These are phyloP conservation scores for Drosophila tanythrix DNA, from an alignment of 2,888 invertebrate genomes.

Conservation along the genomic window DNA sequence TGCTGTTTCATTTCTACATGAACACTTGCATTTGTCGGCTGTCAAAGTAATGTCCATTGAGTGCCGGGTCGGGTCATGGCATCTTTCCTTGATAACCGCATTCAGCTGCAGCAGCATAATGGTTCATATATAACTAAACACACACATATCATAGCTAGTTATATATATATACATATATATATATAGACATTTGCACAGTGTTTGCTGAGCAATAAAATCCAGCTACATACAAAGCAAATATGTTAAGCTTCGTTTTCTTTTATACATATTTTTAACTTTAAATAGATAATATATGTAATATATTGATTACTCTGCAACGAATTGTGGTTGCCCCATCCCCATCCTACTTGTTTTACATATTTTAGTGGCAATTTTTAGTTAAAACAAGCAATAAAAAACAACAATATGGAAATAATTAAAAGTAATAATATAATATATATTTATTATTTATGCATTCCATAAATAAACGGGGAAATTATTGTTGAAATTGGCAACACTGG, in stretches of 20 bases:
- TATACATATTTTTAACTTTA: neutral
- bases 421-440: too few relatives aligned
- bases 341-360: neutral
- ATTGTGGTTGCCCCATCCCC: neutral
- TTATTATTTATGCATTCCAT: too few relatives aligned
- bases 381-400: neutral
- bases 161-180: conserved; percentile 1
- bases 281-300: neutral
- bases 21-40: conserved; percentile 69
- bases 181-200: neutral
- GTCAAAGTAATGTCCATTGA: conserved; percentile 38
- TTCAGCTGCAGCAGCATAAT: conserved; percentile 18
- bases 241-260: neutral
- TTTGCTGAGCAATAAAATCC: neutral
- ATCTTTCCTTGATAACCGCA: conserved; percentile 5
- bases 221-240: neutral
- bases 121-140: conserved; percentile 10
- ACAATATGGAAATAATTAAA: neutral
- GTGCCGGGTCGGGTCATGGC: conserved; percentile 23
- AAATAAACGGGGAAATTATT: neutral
- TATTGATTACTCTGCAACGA: neutral
- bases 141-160: conserved; percentile 17
- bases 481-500: neutral
- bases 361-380: neutral
- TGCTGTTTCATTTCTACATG: conserved; percentile 58